phyloP scores from a whole-genome alignment of 2,113 vertebrate genomes.

The Toxostoma redivivum region DNA sequence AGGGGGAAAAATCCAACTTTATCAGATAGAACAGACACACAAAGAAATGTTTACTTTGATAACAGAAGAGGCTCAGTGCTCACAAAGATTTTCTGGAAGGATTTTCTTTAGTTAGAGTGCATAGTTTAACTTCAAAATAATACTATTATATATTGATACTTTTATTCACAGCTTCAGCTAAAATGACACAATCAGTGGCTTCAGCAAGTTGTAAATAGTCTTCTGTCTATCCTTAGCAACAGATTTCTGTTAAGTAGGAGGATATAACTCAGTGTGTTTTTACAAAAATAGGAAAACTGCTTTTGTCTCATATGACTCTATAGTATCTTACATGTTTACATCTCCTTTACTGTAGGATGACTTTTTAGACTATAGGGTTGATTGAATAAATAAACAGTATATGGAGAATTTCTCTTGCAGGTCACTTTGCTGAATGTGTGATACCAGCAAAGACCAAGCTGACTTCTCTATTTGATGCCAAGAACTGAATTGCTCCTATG shows the following conservation, averaged over 20 bases:
- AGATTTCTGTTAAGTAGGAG: not conserved
- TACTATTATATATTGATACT: not conserved
- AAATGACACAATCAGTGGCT: not conserved
- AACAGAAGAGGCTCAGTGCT: not conserved
- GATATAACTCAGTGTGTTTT: not conserved
- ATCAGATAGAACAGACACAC: not conserved
- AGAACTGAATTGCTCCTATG: not conserved
- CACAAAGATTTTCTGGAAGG: not conserved
- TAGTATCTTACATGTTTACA: not conserved
- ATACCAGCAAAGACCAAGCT: not conserved
- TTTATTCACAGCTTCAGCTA: not conserved
- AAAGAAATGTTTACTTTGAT: not conserved
- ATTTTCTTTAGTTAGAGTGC: not conserved
- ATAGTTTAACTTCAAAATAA: not conserved
- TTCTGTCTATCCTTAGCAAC: not conserved
- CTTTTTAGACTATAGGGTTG: not conserved
- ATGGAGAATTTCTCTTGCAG: not conserved
- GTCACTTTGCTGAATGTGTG: not conserved
- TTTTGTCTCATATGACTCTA: not conserved
- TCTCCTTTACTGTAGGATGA: not conserved
- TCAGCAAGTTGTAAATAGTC: not conserved
- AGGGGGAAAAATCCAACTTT: not conserved
- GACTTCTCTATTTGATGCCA: not conserved
- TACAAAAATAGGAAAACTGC: not conserved
- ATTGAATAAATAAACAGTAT: not conserved